These are phyloP conservation scores for Rhodophaea formosa DNA, from an alignment of 2,888 invertebrate species.

Conservation along the genomic window DNA sequence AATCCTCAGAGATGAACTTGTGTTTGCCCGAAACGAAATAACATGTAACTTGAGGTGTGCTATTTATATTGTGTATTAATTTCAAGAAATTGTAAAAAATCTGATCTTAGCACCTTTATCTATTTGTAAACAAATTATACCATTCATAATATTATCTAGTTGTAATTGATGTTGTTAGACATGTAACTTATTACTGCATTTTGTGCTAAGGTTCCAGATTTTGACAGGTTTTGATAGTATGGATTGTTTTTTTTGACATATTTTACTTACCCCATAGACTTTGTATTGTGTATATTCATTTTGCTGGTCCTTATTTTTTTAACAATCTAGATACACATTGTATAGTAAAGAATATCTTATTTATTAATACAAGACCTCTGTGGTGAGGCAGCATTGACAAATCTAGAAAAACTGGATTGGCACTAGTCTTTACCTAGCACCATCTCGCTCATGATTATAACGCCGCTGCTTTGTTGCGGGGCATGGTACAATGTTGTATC, in stretches of 20 bases:
- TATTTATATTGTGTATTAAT: conserved; percentile 41
- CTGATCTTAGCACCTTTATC: conserved; percentile 58
- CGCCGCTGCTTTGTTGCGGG: too few species aligned
- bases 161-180: conserved; percentile 35
- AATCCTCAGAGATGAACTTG: conserved; percentile 55
- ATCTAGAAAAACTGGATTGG: too few species aligned
- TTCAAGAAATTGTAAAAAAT: conserved; percentile 44
- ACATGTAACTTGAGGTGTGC: conserved; percentile 42
- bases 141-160: conserved; percentile 29
- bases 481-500: conserved; percentile 49
- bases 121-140: conserved; percentile 27
- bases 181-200: conserved; percentile 40
- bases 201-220: conserved; percentile 63
- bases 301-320: conserved; percentile 52
- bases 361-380: neutral
- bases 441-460: too few species aligned
- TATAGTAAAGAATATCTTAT: conserved; percentile 34
- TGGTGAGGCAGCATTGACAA: too few species aligned
- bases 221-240: conserved; percentile 55
- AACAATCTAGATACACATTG: conserved; percentile 62
- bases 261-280: conserved; percentile 51
- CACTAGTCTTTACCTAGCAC: too few species aligned
- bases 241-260: conserved; percentile 69
- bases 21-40: conserved; percentile 49
- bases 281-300: conserved; percentile 53